Evolutionary conservation across 92 coral and sea anemone genomes (phyloP).

Genomic region (Epizoanthus scotinus): DNA sequence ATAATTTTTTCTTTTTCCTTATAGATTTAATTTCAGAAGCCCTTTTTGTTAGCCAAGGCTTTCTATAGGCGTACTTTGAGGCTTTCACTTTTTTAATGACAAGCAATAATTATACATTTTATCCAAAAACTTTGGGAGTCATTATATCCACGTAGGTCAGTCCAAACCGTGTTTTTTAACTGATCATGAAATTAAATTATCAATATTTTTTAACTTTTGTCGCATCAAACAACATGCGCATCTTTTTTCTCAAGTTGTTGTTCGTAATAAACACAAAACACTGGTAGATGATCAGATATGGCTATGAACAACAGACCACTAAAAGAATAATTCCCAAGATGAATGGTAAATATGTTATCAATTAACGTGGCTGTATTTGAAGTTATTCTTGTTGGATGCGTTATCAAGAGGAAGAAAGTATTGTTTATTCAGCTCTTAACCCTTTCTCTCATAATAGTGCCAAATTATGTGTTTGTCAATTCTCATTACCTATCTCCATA

Average conservation of each 20-base stretch:
- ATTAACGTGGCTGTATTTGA: conserved; percentile 41
- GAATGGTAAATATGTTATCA: conserved; percentile 37
- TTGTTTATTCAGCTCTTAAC: too few species aligned
- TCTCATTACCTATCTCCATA: too few species aligned
- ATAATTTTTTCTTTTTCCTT: conserved; percentile 24
- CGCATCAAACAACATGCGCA: conserved; percentile 7
- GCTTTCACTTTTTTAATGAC: conserved; percentile 28
- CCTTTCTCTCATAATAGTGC: too few species aligned
- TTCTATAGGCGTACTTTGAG: neutral
- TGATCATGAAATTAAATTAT: conserved; percentile 10
- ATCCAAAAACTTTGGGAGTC: conserved; percentile 3
- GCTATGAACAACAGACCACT: conserved; percentile 33
- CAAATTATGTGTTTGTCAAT: too few species aligned
- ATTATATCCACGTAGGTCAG: conserved; percentile 10
- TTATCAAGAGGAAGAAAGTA: conserved; percentile 35
- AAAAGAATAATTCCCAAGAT: conserved; percentile 13
- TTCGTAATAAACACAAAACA: conserved; percentile 15
- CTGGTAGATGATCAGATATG: conserved; percentile 21
- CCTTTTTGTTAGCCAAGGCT: conserved; percentile 45
- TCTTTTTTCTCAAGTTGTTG: neutral
- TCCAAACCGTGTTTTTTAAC: conserved; percentile 10
- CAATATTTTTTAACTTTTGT: conserved; percentile 10
- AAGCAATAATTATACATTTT: conserved; percentile 28
- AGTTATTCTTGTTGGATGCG: conserved; percentile 38
- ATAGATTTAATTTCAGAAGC: conserved; percentile 24